These are phyloP conservation scores for Rhogogaster chlorosoma DNA, from an alignment of 2,888 invertebrate genomes.

Conservation along the genomic window DNA sequence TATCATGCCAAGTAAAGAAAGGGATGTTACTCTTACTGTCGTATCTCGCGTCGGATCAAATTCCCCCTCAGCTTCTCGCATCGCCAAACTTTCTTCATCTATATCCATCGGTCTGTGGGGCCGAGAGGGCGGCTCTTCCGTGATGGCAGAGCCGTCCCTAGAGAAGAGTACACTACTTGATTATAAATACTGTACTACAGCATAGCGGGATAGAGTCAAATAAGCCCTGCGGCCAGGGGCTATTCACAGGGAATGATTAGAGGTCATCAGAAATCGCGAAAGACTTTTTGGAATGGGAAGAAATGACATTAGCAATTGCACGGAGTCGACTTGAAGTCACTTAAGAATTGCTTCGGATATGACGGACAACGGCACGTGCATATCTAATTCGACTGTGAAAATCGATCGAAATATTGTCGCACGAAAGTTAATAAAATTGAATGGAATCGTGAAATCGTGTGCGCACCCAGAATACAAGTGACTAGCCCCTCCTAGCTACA, in stretches of 20 bases:
- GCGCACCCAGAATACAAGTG: too few species aligned
- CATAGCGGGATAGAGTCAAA: neutral
- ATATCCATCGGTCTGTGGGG: constrained; percentile 76
- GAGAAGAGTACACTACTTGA: constrained; percentile 76
- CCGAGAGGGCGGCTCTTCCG: constrained; percentile 73
- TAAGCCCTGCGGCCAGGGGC: neutral
- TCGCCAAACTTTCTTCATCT: constrained; percentile 74
- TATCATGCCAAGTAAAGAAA: constrained; percentile 20
- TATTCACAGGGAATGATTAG: neutral
- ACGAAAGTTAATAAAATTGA: too few species aligned
- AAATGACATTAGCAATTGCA: neutral
- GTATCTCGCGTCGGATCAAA: constrained; percentile 75
- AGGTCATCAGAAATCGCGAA: neutral
- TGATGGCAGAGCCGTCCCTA: constrained; percentile 74
- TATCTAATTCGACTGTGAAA: too few species aligned
- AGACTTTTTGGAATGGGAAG: neutral
- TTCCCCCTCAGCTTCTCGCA: constrained; percentile 73
- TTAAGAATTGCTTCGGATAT: neutral
- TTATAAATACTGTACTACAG: constrained; percentile 71
- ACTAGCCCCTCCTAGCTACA: too few species aligned
- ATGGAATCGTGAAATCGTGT: too few species aligned
- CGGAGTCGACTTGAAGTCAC: neutral
- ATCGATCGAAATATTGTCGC: too few species aligned
- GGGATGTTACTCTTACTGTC: constrained; percentile 72
- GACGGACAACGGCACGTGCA: too few species aligned